Conservation (phyloP, 2,888 invertebrate genomes). For the Julus scandinavius region DNA sequence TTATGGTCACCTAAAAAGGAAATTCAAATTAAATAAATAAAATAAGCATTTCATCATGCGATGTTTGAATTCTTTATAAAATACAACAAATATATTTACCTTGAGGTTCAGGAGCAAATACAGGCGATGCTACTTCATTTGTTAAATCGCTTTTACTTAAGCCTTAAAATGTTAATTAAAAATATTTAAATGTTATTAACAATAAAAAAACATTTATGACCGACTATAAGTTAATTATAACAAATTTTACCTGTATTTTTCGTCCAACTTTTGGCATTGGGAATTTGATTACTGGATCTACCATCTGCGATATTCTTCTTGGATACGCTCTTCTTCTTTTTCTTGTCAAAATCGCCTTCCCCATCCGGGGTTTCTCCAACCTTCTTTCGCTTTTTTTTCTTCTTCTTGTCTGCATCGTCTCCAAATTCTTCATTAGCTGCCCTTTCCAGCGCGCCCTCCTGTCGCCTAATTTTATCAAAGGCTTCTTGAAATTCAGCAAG, state of each 20-base stretch:
- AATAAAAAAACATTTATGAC: neutral
- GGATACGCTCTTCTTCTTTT: conserved; percentile 43
- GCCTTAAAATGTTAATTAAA: neutral
- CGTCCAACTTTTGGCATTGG: neutral
- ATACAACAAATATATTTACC: neutral
- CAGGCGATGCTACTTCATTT: conserved; percentile 49
- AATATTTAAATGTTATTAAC: neutral
- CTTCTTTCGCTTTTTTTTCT: conserved; percentile 44
- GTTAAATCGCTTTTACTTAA: conserved; percentile 37
- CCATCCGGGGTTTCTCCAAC: neutral
- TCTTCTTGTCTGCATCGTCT: conserved; percentile 30
- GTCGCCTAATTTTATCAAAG: conserved; percentile 29
- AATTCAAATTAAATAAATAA: neutral
- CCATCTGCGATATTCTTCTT: conserved; percentile 18
- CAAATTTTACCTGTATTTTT: neutral
- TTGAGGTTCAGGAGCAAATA: conserved; percentile 13
- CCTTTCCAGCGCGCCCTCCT: neutral
- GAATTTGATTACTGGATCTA: neutral
- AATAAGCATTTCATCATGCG: neutral
- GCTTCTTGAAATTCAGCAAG: conserved; percentile 52
- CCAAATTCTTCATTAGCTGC: neutral
- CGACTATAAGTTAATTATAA: too few relatives aligned
- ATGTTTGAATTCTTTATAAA: neutral
- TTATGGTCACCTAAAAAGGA: neutral
- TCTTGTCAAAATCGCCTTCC: conserved; percentile 18